These are phyloP conservation scores for Drosophila quinaria DNA, from an alignment of 2,888 invertebrate genomes.

Conservation along the genomic window DNA sequence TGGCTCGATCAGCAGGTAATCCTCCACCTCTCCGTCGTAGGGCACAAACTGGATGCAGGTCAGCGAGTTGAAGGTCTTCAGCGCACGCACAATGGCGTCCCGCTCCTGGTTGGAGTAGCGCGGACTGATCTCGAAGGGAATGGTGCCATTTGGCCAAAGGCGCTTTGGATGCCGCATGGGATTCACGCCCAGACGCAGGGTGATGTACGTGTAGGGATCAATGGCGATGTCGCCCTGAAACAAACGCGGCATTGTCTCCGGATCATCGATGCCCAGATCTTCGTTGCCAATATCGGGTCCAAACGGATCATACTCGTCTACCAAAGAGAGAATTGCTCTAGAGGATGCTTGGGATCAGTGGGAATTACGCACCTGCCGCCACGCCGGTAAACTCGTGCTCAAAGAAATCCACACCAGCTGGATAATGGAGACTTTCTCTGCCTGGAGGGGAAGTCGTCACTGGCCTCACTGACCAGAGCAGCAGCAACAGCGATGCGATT, in stretches of 20 bases:
- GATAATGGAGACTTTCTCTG: constrained; percentile 69
- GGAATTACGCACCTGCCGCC: constrained; percentile 52
- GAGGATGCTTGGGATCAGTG: not conserved
- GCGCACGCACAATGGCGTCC: constrained; percentile 88
- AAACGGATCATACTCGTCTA: constrained; percentile 71
- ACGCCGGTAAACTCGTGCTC: constrained; percentile 78
- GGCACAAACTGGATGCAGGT: constrained; percentile 89
- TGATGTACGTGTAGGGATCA: constrained; percentile 88
- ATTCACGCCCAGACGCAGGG: constrained; percentile 88
- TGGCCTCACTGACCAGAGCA: constrained; percentile 30
- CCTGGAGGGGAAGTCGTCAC: constrained; percentile 29
- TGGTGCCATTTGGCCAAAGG: constrained; percentile 88
- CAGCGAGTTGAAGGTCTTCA: constrained; percentile 88
- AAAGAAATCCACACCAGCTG: constrained; percentile 79
- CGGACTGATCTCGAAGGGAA: constrained; percentile 89
- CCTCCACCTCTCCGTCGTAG: constrained; percentile 88
- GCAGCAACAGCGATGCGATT: constrained; percentile 26
- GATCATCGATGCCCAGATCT: constrained; percentile 86
- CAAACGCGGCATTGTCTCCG: constrained; percentile 89
- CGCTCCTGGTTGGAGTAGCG: constrained; percentile 86
- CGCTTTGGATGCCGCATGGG: constrained; percentile 89
- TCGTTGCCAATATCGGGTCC: constrained; percentile 66
- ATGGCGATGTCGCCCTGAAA: constrained; percentile 90
- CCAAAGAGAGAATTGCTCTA: constrained; percentile 9
- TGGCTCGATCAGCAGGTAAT: constrained; percentile 89